Conservation (phyloP, 1,140 invertebrate genomes). For the Parapsyche elsis region DNA sequence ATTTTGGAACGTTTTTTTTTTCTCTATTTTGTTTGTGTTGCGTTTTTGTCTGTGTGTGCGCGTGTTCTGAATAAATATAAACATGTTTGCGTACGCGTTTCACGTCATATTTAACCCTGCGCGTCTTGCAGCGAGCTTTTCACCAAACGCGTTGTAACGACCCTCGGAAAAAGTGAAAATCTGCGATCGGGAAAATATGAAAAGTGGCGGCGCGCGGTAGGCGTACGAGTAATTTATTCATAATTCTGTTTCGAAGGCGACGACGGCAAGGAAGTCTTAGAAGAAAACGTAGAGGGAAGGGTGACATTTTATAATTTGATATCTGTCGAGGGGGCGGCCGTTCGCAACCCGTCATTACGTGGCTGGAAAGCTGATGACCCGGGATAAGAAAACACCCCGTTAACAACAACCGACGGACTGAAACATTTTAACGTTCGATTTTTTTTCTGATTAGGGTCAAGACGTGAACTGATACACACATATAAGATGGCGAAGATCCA, state of each 20-base stretch:
- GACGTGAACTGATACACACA: background rate
- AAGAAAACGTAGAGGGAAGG: background rate
- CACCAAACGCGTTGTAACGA: background rate
- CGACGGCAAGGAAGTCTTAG: conserved; percentile 20
- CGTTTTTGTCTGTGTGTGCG: too few species aligned
- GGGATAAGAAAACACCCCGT: background rate
- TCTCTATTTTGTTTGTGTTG: too few species aligned
- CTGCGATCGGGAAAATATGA: conserved; percentile 42
- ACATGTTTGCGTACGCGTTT: background rate
- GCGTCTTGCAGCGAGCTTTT: background rate
- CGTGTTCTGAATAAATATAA: background rate
- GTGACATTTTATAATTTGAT: conserved; percentile 57
- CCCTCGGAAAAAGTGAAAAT: conserved; percentile 1
- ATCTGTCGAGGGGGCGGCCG: conserved; percentile 46
- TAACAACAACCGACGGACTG: background rate
- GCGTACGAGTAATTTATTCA: conserved; percentile 53
- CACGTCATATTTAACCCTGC: background rate
- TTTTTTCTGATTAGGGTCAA: background rate
- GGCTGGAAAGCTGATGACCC: conserved; percentile 50
- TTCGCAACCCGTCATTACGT: conserved; percentile 49
- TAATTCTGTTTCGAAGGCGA: conserved; percentile 46
- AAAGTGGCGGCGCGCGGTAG: conserved; percentile 31
- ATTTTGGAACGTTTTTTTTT: background rate
- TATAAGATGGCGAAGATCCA: conserved; percentile 23
- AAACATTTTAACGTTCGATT: background rate